Base-by-base conservation (phyloP, 1,140 invertebrate genomes). In the Drosophila orena region DNA sequence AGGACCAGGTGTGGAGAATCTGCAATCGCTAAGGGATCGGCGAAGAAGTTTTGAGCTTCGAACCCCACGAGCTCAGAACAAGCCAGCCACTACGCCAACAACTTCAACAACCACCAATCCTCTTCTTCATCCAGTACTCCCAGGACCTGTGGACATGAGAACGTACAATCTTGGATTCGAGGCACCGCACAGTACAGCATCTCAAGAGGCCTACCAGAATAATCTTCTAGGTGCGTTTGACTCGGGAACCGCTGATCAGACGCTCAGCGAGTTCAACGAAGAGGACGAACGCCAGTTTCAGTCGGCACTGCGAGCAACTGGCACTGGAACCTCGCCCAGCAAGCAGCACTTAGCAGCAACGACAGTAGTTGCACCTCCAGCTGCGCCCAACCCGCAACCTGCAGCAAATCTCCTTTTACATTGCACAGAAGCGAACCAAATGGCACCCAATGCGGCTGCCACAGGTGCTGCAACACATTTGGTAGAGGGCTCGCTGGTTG, bases 91-190 rank as follows among this genome's bases (percentile, higher is more conserved):
- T 4, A 43, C 69, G 17, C 20, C 73, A 4, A 34, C 12, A 24
- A 27, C 42, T 0, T 15, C 38, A 6, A 11, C 59, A 17, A 15
- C 37, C 10, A 52, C 49, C 0, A 85, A 77, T 60, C 70, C 79
- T 0, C 20, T 88, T 20, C 52, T 89, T 20, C 74, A 85, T 44
- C 96, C 96, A 0, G 93, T 97, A 15, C 80, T 97, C 44, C 96
- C 96, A 2, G 96, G 96, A 2, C 96, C 97, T 0, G 96, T 97
- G 2, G 96, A 97, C 92, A 97, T 97, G 96, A 93, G 97, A 35
- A 97, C 96, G 0, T 97, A 97, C 80, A 96, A 94, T 81, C 93
- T 94, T 0, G 92, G 91, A 46, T 94, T 92, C 81, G 95, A 94
- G 91, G 94, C 92, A 79, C 93, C 47, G 47, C 94, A 92, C 92